Evolutionary conservation across 2,797 vertebrate species (phyloP).

Genomic region (Pempheris klunzingeri): DNA sequence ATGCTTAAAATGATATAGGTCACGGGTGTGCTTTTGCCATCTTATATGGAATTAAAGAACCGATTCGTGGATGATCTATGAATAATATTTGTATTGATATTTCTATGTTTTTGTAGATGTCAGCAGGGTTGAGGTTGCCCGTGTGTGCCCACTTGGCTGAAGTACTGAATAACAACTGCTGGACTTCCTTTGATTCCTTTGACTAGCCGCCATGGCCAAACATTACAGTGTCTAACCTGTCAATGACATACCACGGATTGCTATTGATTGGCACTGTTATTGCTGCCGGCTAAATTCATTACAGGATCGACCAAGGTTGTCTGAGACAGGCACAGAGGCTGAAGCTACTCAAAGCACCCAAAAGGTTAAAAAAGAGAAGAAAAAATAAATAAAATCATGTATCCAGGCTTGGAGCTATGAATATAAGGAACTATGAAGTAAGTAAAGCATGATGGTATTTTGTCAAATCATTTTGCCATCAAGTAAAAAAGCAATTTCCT

Average conservation of each 20-base stretch:
- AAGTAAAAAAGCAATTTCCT: slow-evolving; percentile 23
- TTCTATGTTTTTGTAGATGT: slow-evolving; percentile 59
- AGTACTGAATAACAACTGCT: slow-evolving; percentile 75
- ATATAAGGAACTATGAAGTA: slow-evolving; percentile 48
- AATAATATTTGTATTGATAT: slow-evolving; percentile 71
- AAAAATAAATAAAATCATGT: slow-evolving; percentile 23
- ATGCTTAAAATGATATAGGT: slow-evolving; percentile 40
- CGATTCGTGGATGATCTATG: slow-evolving; percentile 62
- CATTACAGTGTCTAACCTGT: slow-evolving; percentile 81
- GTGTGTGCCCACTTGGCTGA: slow-evolving; percentile 68
- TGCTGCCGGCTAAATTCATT: slow-evolving; percentile 82
- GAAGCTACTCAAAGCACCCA: slow-evolving; percentile 74
- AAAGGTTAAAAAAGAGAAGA: slow-evolving; percentile 70
- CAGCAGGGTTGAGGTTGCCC: slow-evolving; percentile 55
- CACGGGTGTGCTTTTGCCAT: slow-evolving; percentile 37
- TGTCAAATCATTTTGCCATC: slow-evolving; percentile 38
- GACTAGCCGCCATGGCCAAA: slow-evolving; percentile 75
- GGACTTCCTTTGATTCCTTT: slow-evolving; percentile 77
- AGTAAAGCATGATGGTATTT: slow-evolving; percentile 54
- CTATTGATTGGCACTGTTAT: slow-evolving; percentile 81
- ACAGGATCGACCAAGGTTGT: slow-evolving; percentile 79
- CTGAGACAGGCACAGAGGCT: slow-evolving; percentile 66
- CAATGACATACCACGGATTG: slow-evolving; percentile 79
- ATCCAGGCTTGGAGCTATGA: slow-evolving; percentile 54
- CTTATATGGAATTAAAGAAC: slow-evolving; percentile 51